These are phyloP conservation scores for Sussaba pulchella DNA, from an alignment of 2,888 invertebrate genomes.

Conservation along the genomic window DNA sequence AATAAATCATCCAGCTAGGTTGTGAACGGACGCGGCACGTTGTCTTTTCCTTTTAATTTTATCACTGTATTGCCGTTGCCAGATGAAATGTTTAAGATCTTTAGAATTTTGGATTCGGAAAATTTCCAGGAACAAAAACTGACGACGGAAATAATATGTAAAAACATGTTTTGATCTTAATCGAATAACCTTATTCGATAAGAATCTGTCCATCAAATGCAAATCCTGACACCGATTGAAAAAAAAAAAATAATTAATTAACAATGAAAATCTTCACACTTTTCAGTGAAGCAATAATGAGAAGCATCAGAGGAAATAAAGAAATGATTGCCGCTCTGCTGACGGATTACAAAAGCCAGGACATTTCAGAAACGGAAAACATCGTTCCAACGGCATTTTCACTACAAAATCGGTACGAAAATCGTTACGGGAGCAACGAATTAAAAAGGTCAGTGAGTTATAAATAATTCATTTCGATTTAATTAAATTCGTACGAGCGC, in stretches of 20 bases:
- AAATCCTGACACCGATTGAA: background rate
- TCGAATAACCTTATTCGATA: too few relatives aligned
- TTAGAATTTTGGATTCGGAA: too few relatives aligned
- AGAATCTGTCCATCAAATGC: too few relatives aligned
- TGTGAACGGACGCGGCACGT: too few relatives aligned
- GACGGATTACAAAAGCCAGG: conserved; percentile 88
- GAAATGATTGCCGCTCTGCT: conserved; percentile 89
- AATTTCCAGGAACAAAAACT: too few relatives aligned
- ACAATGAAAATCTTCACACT: conserved; percentile 5
- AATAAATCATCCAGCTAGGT: too few relatives aligned
- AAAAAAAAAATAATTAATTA: background rate
- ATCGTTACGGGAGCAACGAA: conserved; percentile 78
- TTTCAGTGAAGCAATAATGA: conserved; percentile 88
- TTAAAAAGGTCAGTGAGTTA: conserved; percentile 80
- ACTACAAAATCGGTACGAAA: conserved; percentile 71
- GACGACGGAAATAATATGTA: too few relatives aligned
- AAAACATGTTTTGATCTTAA: too few relatives aligned
- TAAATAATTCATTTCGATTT: conserved; percentile 1
- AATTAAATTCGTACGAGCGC: conserved; percentile 32
- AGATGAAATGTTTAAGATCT: too few relatives aligned
- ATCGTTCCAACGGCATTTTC: conserved; percentile 85
- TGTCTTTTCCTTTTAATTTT: too few relatives aligned
- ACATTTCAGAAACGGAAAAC: conserved; percentile 85
- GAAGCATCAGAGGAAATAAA: conserved; percentile 88
- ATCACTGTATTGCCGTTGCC: too few relatives aligned